Conservation (phyloP, 2,797 vertebrate genomes). For the Pseudochirops cupreus region DNA sequence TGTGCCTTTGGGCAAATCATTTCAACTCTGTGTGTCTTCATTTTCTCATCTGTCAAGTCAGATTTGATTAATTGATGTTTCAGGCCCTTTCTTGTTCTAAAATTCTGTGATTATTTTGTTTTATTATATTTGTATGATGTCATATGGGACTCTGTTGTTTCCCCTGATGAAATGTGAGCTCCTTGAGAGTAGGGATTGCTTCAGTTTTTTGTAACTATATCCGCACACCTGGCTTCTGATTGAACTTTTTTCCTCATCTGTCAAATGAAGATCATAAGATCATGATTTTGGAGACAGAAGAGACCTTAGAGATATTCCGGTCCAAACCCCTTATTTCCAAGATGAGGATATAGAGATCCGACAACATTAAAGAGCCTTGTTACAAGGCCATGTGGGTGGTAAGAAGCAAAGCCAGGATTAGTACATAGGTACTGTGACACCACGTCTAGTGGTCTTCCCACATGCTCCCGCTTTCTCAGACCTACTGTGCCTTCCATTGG, state of each 20-base stretch:
- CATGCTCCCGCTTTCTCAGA: neutral
- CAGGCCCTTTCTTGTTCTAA: neutral
- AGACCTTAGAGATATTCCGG: neutral
- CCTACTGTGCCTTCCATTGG: neutral
- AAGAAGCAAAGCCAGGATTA: neutral
- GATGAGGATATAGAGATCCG: neutral
- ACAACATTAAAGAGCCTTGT: neutral
- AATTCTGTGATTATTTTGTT: neutral
- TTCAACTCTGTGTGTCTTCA: neutral
- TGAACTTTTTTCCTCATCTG: neutral
- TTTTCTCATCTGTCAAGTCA: neutral
- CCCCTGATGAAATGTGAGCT: neutral
- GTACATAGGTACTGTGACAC: neutral
- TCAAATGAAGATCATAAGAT: neutral
- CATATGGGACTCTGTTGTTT: neutral
- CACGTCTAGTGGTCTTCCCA: neutral
- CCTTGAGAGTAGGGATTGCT: neutral
- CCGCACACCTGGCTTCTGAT: neutral
- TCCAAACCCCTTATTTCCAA: neutral
- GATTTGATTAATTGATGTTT: neutral
- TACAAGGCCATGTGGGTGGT: neutral
- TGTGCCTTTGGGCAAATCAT: neutral
- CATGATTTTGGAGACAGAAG: neutral
- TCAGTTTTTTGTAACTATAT: neutral
- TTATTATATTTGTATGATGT: neutral